These are phyloP conservation scores for Netelia fuscicornis DNA, from an alignment of 2,888 invertebrate genomes.

Conservation along the genomic window DNA sequence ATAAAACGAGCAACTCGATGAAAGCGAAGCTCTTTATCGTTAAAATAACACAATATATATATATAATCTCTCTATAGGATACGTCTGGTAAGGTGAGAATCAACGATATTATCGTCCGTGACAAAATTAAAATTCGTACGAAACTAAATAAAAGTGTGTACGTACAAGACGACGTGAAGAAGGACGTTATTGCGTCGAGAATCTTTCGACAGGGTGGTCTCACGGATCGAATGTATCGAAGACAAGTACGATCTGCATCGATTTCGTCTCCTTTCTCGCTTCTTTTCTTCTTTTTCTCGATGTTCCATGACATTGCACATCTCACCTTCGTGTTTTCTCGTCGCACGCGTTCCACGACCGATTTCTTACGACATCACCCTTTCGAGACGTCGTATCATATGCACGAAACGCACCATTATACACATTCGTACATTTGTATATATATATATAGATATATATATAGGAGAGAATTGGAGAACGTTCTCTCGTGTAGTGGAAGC, in stretches of 20 bases:
- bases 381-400: slow-evolving; percentile 41
- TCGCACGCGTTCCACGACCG: slow-evolving; percentile 4
- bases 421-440: neutral
- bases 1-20: no score
- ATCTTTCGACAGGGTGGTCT: slow-evolving; percentile 53
- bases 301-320: slow-evolving; percentile 1
- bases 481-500: slow-evolving; percentile 18
- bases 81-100: no score
- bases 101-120: neutral
- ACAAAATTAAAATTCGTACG: slow-evolving; percentile 18
- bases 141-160: slow-evolving; percentile 3
- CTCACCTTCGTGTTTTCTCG: slow-evolving; percentile 2
- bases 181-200: slow-evolving; percentile 14
- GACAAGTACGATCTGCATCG: slow-evolving; percentile 5
- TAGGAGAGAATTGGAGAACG: slow-evolving; percentile 3
- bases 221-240: slow-evolving; percentile 30
- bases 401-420: slow-evolving; percentile 31
- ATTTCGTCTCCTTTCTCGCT: slow-evolving; percentile 39
- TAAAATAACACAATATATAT: no score
- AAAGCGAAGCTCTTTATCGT: no score
- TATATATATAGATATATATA: slow-evolving; percentile 8
- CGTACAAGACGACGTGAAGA: neutral
- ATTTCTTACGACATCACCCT: slow-evolving; percentile 57
- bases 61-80: no score
- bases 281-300: slow-evolving; percentile 2